These are phyloP conservation scores for Procambarus virginalis DNA, from an alignment of 1,140 invertebrate species.

Conservation along the genomic window DNA sequence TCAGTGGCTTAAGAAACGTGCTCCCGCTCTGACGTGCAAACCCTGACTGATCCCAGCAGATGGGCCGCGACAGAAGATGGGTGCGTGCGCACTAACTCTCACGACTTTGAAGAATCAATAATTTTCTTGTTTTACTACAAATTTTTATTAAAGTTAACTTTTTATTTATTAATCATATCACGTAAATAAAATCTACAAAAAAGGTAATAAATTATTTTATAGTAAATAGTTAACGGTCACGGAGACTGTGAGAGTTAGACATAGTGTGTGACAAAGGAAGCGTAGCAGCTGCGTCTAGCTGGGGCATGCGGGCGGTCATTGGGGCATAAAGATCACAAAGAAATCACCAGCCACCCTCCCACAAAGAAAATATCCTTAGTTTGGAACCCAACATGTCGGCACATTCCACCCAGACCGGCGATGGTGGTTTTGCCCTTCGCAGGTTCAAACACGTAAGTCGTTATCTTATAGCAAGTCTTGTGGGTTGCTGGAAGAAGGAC, in stretches of 20 bases:
- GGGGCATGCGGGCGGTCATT: slow-evolving; percentile 67
- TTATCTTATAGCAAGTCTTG: neutral
- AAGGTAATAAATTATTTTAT: neutral
- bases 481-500: neutral
- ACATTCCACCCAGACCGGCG: slow-evolving; percentile 43
- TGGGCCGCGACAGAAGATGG: slow-evolving; percentile 54
- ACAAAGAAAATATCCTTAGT: slow-evolving; percentile 67
- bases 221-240: neutral
- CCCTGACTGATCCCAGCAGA: slow-evolving; percentile 65
- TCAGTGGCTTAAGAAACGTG: slow-evolving; percentile 59
- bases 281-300: slow-evolving; percentile 68
- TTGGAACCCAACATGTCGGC: slow-evolving; percentile 55
- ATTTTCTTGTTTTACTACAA: slow-evolving; percentile 2
- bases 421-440: slow-evolving; percentile 4
- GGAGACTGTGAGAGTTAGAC: slow-evolving; percentile 51
- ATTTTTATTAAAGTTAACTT: neutral
- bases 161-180: neutral
- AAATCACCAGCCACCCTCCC: slow-evolving; percentile 68
- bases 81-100: slow-evolving; percentile 62
- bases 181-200: neutral
- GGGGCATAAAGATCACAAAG: slow-evolving; percentile 68
- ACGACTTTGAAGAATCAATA: slow-evolving; percentile 38
- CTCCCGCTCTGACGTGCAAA: slow-evolving; percentile 58
- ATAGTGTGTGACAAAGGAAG: slow-evolving; percentile 68
- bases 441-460: neutral